Evolutionary conservation across 37 sponge, comb jelly and placozoan genomes (phyloP), one percentile per base, ranked within the genome.

Genomic region (Sycon ciliatum): DNA sequence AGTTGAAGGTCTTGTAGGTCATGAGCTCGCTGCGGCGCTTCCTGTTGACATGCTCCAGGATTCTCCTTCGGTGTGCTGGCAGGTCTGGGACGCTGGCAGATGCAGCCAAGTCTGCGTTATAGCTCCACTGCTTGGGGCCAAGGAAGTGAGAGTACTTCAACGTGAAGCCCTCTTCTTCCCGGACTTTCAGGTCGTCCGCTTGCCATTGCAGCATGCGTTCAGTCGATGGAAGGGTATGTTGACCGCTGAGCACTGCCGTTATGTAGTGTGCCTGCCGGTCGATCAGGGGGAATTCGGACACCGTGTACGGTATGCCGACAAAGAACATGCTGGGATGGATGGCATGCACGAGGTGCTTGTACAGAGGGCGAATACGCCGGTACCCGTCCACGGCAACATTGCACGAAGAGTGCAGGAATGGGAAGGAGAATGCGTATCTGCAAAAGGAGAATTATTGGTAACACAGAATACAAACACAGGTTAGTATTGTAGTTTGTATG

Each of bases 261-360:
- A 82, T 49, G 76, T 57, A 76, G 27, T 64, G 73, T 1, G 56
- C 70, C 46, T 85, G 86, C 9, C 57, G 34, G 38, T 89, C 58
- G 65, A 79, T 76, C 22, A 23, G 52, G 18, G 83, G 77, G 18
- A 78, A 79, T 0, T 81, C 82, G 20, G 73, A 26, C 9, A 78
- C 57, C 0, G 32, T 18, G 13, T 34, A 39, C 49, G 56, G 63
- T 5, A 89, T 34, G 2, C 90, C 90, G 1, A 85, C 65, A 37
- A 89, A 72, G 4, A 73, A 78, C 86, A 85, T 77, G 7, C 77
- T 72, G 0, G 90, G 90, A 29, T 82, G 67, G 22, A 32, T 0
- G 32, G 58, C 39, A 65, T 85, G 80, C 55, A 89, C 75, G n/a
- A 71, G 75, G 38, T 89, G 90, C 55, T 85, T 85, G 73, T 85